Evolutionary conservation across 1,140 invertebrate genomes (phyloP).

Genomic region (Zaprionus ghesquierei): DNA sequence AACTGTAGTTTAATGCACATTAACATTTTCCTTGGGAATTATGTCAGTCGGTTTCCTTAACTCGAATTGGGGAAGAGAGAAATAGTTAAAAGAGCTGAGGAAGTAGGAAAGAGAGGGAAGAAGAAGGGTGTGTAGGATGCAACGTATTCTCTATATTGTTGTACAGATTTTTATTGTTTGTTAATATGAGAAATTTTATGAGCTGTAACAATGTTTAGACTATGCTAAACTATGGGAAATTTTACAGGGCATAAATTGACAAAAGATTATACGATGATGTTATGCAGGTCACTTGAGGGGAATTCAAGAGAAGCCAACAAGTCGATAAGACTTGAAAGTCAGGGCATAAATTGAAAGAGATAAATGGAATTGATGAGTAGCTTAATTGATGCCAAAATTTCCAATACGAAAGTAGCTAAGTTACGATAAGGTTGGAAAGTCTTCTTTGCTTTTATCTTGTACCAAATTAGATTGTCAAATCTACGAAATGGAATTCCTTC

Average conservation of each 20-base stretch:
- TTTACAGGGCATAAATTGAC: background rate
- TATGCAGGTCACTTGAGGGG: background rate
- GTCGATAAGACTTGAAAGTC: background rate
- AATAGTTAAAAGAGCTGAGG: background rate
- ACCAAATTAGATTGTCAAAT: background rate
- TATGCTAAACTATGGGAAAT: constrained; percentile 26
- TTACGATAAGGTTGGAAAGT: no score
- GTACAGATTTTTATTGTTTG: constrained; percentile 45
- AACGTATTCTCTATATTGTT: constrained; percentile 13
- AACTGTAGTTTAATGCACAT: constrained; percentile 65
- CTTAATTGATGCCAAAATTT: no score
- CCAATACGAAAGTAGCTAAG: no score
- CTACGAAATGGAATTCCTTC: background rate
- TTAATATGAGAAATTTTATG: constrained; percentile 27
- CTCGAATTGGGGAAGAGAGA: background rate
- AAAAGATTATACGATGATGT: background rate
- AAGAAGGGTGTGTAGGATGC: background rate
- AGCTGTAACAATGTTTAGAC: background rate
- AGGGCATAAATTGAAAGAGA: no score
- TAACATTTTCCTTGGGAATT: constrained; percentile 73
- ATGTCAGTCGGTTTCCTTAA: constrained; percentile 65
- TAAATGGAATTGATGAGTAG: no score
- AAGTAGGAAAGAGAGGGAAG: background rate
- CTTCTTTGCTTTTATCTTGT: no score
- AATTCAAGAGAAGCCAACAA: no score